phyloP scores from a whole-genome alignment of 2,888 invertebrate species.

The Hartigia nigra region DNA sequence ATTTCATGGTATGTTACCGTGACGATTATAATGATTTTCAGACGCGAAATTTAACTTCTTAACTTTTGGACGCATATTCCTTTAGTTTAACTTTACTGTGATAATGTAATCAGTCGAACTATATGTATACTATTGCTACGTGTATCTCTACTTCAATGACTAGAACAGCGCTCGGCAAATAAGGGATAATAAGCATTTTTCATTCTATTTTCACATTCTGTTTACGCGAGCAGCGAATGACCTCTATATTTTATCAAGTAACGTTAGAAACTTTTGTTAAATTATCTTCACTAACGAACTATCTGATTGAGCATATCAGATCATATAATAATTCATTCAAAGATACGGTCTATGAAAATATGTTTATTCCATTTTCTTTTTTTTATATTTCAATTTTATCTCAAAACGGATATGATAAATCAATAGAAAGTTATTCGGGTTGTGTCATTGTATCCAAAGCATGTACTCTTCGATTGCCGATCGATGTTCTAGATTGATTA shows the following conservation, averaged over 20 bases:
- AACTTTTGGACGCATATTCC: constrained; percentile 28
- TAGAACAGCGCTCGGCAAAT: background rate
- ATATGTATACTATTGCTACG: background rate
- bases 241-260: background rate
- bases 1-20: background rate
- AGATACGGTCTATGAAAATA: background rate
- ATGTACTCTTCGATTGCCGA: background rate
- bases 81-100: constrained; percentile 35
- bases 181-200: background rate
- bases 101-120: constrained; percentile 20
- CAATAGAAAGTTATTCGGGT: background rate
- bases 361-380: background rate
- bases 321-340: background rate
- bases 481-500: background rate
- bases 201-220: background rate
- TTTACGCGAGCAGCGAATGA: background rate
- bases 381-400: background rate
- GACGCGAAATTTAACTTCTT: background rate
- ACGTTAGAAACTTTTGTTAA: background rate
- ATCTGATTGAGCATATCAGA: background rate
- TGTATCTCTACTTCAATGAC: background rate
- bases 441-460: background rate
- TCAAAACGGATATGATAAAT: background rate
- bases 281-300: background rate
- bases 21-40: background rate